Percentiles rank a stretch among this genome's conserved stretches.
These are phyloP conservation scores for Hypsopygia costalis DNA, from an alignment of 2,888 invertebrate genomes.

Conservation along the genomic window DNA sequence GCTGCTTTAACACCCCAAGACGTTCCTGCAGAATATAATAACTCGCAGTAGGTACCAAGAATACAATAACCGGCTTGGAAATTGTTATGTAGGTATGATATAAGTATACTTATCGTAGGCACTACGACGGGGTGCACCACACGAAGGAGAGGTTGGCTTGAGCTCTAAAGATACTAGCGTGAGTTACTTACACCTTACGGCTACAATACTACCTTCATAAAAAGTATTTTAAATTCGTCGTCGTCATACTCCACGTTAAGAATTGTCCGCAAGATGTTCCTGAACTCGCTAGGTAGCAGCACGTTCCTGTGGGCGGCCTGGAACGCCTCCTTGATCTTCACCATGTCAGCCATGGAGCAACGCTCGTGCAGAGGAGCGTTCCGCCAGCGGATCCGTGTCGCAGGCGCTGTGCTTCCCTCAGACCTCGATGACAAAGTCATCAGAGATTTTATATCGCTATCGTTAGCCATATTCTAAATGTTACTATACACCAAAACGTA, in stretches of 20 bases:
- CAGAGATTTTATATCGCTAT: conserved; percentile 51
- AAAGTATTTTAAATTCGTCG: conserved; percentile 81
- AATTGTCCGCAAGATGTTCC: conserved; percentile 53
- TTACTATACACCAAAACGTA: conserved; percentile 1
- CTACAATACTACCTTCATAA: conserved; percentile 83
- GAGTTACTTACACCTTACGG: no score
- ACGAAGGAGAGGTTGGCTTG: no score
- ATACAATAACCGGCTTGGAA: no score
- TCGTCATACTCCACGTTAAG: conserved; percentile 76
- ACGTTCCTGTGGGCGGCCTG: conserved; percentile 55
- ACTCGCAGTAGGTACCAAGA: no score
- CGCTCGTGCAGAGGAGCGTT: conserved; percentile 62
- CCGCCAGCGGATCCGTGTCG: conserved; percentile 35
- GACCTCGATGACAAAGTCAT: conserved; percentile 52
- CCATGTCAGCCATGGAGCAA: conserved; percentile 63
- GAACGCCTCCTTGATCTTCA: conserved; percentile 68
- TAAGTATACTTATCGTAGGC: no score
- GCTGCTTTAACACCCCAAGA: no score
- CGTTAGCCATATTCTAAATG: conserved; percentile 48
- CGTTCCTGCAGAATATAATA: no score
- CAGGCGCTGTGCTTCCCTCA: conserved; percentile 45
- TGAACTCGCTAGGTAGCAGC: conserved; percentile 60
- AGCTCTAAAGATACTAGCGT: no score
- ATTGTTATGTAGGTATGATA: no score
- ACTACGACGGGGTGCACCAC: no score